Evolutionary conservation across 2,888 invertebrate species (phyloP).

Genomic region (Carpatolechia fugitivella): DNA sequence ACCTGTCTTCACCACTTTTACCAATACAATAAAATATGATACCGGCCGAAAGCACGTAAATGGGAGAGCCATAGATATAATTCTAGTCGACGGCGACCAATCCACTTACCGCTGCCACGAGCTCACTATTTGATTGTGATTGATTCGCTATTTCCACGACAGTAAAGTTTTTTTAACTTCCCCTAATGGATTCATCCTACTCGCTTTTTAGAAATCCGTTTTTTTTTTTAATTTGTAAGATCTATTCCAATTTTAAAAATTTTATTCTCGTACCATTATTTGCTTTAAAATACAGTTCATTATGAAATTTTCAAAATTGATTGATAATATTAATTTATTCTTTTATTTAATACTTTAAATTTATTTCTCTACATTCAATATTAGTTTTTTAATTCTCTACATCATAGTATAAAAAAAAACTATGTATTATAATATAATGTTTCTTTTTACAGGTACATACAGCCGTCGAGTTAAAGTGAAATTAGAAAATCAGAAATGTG

Average conservation of each 20-base stretch:
- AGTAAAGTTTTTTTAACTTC: constrained; percentile 38
- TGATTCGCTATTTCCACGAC: constrained; percentile 56
- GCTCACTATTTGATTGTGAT: constrained; percentile 55
- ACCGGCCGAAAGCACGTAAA: neutral
- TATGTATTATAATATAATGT: too few species aligned
- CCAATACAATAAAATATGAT: constrained; percentile 4
- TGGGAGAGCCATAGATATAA: constrained; percentile 9
- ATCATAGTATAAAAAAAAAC: too few species aligned
- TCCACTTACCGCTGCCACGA: constrained; percentile 35
- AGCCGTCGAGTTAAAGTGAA: constrained; percentile 24
- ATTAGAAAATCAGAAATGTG: constrained; percentile 69
- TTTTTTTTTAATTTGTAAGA: neutral
- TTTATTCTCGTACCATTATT: neutral
- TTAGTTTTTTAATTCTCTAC: too few species aligned
- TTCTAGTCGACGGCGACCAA: constrained; percentile 34
- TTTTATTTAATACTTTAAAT: too few species aligned
- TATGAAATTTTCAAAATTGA: too few species aligned
- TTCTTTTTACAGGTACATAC: constrained; percentile 51
- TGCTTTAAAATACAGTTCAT: neutral
- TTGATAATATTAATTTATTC: too few species aligned
- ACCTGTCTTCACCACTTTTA: neutral
- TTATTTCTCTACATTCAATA: too few species aligned
- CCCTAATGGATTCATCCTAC: constrained; percentile 34
- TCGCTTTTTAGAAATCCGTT: neutral
- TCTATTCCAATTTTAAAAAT: neutral